Base-by-base conservation (phyloP, 2,888 invertebrate species). In the Drosophila macrospina region DNA sequence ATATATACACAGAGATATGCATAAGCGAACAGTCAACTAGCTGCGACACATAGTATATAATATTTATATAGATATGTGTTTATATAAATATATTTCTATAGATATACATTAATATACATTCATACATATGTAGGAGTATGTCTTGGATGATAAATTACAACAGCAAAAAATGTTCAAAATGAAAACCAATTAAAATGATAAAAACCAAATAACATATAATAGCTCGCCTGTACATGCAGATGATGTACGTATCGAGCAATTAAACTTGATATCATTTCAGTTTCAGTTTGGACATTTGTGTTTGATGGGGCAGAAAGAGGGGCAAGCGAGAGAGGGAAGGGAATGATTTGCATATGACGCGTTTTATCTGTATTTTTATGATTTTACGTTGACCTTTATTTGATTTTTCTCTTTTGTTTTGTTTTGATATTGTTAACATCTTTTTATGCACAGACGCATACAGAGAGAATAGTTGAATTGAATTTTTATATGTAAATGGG, bases 171-270 rank as follows among this genome's bases (percentile, higher is more conserved):
- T 85, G 75, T 87, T 78, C 74, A 71, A 74, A 82, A 61, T 62
- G 48, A 67, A 87, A 82, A 68, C 75, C 73, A 84, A 83, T 81
- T 81, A 74, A 75, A 72, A 70, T 63, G 69, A 76, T 77, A 75
- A 72, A 83, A 68, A 55, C 34, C 39, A 37, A 68, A 56, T 63
- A 65, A 70, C 42, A 71, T 60, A 45, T 51, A 54, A 59, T 54
- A 56, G 34, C 34, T 45, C 37, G 51, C 16, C 30, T 42, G 30
- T 56, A 57, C 44, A 51, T 55, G 39, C 36, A 57, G 32, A 50
- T 48, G 34, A 34, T 15, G 56, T 67, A 60, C 60, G 61, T 60
- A 73, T 61, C 62, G 72, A 79, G 70, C 64, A 84, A 78, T 78
- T 70, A 66, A 68, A 76, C 63, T 67, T 61, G 55, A 73, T 44